Conservation (phyloP, 1,140 invertebrate species). For the Hirudo medicinalis region DNA sequence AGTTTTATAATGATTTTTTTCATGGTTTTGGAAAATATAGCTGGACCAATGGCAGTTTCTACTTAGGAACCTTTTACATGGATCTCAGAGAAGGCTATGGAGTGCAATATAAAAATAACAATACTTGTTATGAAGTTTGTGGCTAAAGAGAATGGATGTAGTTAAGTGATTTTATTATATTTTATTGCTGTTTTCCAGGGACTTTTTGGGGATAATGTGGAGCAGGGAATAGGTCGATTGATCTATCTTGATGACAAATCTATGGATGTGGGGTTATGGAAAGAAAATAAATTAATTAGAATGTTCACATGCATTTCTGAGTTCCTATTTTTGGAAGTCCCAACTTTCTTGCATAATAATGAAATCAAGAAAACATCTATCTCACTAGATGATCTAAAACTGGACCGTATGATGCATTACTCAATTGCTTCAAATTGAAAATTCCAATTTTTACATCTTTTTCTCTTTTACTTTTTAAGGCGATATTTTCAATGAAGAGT, state of each 20-base stretch:
- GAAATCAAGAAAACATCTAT: no score
- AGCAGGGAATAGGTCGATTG: neutral
- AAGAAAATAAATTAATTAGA: slow-evolving; percentile 1
- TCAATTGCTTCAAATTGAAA: no score
- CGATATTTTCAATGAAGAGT: no score
- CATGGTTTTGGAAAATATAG: slow-evolving; percentile 6
- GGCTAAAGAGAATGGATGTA: neutral
- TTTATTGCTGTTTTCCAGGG: neutral
- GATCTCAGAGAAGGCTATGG: neutral
- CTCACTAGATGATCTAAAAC: no score
- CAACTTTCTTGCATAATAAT: no score
- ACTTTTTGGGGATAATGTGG: neutral
- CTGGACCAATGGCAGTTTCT: neutral
- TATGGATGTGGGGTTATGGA: slow-evolving; percentile 3
- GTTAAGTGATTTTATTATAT: neutral
- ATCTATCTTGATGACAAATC: neutral
- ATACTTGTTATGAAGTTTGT: slow-evolving; percentile 1
- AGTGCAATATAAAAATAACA: neutral
- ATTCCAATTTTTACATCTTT: no score
- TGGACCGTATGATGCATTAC: no score
- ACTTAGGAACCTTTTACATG: slow-evolving; percentile 5
- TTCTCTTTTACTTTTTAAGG: no score
- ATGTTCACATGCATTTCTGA: neutral
- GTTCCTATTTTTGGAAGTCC: no score
- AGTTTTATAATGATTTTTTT: slow-evolving; percentile 5